Evolutionary conservation across 2,888 invertebrate genomes (phyloP), one percentile per base, ranked within the genome.

Genomic region (Balanococcus diminutus): DNA sequence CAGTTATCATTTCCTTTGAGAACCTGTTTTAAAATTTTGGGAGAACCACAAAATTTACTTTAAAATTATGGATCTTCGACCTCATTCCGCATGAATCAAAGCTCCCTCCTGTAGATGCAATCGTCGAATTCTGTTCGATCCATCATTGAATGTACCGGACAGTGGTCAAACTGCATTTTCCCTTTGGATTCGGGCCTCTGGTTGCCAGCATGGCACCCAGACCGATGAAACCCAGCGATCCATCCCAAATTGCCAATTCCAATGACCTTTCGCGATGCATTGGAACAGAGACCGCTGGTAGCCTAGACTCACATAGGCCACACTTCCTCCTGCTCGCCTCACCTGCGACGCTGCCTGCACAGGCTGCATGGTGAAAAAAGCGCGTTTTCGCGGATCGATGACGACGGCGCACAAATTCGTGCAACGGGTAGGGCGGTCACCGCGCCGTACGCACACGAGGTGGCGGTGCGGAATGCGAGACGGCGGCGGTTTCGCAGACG

Each of bases 361-460:
- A 9, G 22, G 56, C 56, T 28, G 67, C 25, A 67, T 25, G 16
- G 31, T 2, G 51, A 82, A 82, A 83, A 83, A 83, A 83, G 31
- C 83, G 83, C 83, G 61, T 83, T 83, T 67, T 61, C 83, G 67
- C 83, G 83, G 83, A 83, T 83, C 83, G 83, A 83, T 83, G 67
- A 61, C 61, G 83, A 83, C 83, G 83, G 83, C 56, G 51, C 39
- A 51, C 31, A 28, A 31, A 82, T 82, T 67, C 67, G 67, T 67
- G 8, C 28, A 16, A 67, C 31, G 67, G 28, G 67, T 28, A 67
- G 28, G 28, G 67, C 67, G 19, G 42, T 42, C 5, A 8, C 8
- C 36, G 36, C 46, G 61, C 11, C 61, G 84, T 61, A 67, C 72
- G 72, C 84, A 72, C 84, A 42, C 36, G 42, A 67, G 9, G 39